phyloP scores from a whole-genome alignment of 2,113 vertebrate genomes.

The Egretta garzetta region DNA sequence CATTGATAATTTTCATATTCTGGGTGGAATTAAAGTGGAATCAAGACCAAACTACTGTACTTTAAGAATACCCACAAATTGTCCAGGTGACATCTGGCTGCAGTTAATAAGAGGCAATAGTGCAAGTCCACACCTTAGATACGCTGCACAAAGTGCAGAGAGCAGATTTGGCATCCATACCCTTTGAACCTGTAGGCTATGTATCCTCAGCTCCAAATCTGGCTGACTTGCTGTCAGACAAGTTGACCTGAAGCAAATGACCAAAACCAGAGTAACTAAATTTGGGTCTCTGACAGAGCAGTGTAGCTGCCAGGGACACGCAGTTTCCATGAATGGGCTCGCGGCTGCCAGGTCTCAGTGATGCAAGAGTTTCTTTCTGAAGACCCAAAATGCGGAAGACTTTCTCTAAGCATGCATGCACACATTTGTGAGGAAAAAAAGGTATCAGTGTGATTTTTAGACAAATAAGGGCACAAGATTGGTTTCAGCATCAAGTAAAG shows the following conservation, averaged over 20 bases:
- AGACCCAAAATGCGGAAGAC: not conserved
- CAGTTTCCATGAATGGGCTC: not conserved
- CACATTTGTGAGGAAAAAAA: not conserved
- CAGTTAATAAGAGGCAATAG: not conserved
- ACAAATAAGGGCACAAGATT: not conserved
- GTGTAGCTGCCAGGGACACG: not conserved
- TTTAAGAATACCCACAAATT: not conserved
- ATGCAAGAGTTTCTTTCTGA: not conserved
- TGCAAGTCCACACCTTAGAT: not conserved
- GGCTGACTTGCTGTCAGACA: not conserved
- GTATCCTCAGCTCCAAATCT: not conserved
- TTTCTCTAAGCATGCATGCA: not conserved
- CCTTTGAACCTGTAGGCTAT: not conserved
- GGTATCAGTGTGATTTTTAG: not conserved
- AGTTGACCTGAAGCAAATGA: not conserved
- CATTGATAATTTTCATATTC: not conserved
- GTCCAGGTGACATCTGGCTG: not conserved
- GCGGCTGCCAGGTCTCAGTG: not conserved
- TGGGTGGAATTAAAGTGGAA: not conserved
- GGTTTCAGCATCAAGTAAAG: not conserved
- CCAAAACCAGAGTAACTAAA: not conserved
- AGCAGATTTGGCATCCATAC: not conserved
- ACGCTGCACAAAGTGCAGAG: not conserved
- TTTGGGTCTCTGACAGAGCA: not conserved
- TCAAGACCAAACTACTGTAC: not conserved